Base-by-base conservation (phyloP, 35 echinoderm and acorn worm species). In the Anneissia japonica region DNA sequence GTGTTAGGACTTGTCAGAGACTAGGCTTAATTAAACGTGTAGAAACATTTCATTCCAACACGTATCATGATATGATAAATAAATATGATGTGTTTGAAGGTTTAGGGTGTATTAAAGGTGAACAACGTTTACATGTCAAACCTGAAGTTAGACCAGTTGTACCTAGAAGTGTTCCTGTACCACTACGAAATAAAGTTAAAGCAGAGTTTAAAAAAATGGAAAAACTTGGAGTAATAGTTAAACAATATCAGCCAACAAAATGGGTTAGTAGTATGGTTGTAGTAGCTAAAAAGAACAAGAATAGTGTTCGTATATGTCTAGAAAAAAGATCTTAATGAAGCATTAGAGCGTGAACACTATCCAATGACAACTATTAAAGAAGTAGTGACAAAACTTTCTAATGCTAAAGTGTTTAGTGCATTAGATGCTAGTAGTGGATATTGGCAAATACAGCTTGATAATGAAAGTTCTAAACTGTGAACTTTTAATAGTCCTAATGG, bases 371-470 rank as follows among this genome's bases (percentile, higher is more conserved):
- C 79, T 0, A 35, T 90, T 4, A 73, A 90, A 38, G 88, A 90
- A 45, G 40, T 85, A 0, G 88, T 77, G 12, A 28, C 41, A 21
- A 31, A 37, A 26, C 21, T 90, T 21, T 74, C 82, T 19, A 19
- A 85, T 19, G 88, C 88, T 5, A 85, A 83, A 85, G 73, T 90
- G 23, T 85, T 79, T n/a, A n/a, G n/a, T n/a, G 79, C 79, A 30
- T 64, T 90, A 0, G 92, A 93, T 82, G 92, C 88, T 13, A 93
- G 84, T 55, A 84, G 88, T 74, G 88, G 92, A 23, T 93, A 81
- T 81, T 91, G 84, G 89, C 82, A 86, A 38, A 80, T 91, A 6
- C 64, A 77, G 11, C 46, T 91, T 31, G 92, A 93, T 77, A 34
- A 34, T 7, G 36, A 85, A 37, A 90, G 88, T 55, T 21, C 82